A percentile compares a stretch with the other conserved stretches of the same genome.
Conservation (phyloP, 2,113 vertebrate species). For the Ictalurus furcatus region DNA sequence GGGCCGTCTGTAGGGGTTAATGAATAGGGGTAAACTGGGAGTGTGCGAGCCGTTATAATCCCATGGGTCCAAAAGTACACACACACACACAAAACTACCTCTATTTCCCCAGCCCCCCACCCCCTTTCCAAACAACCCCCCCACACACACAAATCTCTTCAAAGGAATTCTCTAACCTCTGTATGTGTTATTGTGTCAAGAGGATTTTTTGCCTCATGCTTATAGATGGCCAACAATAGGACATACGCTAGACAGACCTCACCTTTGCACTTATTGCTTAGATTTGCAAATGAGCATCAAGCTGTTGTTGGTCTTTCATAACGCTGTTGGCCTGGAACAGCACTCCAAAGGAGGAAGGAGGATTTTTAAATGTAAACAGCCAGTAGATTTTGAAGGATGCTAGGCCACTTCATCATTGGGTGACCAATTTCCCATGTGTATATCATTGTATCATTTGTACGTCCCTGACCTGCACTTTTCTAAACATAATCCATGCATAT, state of each 20-base stretch:
- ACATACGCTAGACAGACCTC: conserved; percentile 67
- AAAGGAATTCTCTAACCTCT: conserved; percentile 72
- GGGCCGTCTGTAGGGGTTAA: conserved; percentile 79
- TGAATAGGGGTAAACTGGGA: conserved; percentile 82
- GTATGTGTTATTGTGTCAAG: conserved; percentile 58
- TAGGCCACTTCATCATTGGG: not conserved
- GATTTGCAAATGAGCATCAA: conserved; percentile 79
- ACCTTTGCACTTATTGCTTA: conserved; percentile 71
- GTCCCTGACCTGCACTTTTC: not conserved
- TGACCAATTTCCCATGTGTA: not conserved
- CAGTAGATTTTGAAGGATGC: conserved; percentile 59
- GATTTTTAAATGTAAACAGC: conserved; percentile 72
- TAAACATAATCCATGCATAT: not conserved
- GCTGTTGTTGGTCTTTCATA: conserved; percentile 65
- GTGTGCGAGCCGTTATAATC: conserved; percentile 68
- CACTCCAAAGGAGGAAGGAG: conserved; percentile 19
- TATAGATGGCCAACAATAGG: conserved; percentile 90
- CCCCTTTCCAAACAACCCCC: not conserved
- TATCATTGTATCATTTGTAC: not conserved
- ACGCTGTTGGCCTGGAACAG: conserved; percentile 62
- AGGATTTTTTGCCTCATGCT: conserved; percentile 64
- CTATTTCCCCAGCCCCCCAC: not conserved
- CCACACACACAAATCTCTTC: conserved; percentile 14
- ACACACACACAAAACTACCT: conserved; percentile 55
- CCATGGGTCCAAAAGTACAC: conserved; percentile 27